These are phyloP conservation scores for Benthosema pterotum DNA, from an alignment of 2,797 vertebrate genomes.

Conservation along the genomic window DNA sequence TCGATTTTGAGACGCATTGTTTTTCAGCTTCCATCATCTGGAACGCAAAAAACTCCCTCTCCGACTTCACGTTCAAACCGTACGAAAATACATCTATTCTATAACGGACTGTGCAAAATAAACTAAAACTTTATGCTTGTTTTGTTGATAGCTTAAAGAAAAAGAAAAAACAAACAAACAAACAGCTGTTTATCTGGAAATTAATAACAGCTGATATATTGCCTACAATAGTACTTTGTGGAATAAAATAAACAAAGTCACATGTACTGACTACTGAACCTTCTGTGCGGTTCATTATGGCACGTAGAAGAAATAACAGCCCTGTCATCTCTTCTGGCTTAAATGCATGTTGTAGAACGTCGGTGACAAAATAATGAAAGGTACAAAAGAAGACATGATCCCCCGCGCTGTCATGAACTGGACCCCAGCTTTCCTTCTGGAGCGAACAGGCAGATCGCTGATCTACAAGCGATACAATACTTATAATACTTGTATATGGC, in stretches of 20 bases:
- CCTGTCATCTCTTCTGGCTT: constrained; percentile 32
- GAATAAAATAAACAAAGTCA: constrained; percentile 43
- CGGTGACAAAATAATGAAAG: too few species aligned
- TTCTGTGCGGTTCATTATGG: constrained; percentile 27
- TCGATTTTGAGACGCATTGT: constrained; percentile 60
- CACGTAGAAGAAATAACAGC: constrained; percentile 58
- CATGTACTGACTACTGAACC: constrained; percentile 16
- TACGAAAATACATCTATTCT: constrained; percentile 54
- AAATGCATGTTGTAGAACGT: not conserved
- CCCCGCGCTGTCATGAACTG: too few species aligned
- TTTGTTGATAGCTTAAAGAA: constrained; percentile 29
- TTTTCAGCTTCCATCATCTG: constrained; percentile 40
- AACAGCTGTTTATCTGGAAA: constrained; percentile 28
- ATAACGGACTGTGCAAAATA: constrained; percentile 55
- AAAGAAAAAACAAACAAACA: not conserved
- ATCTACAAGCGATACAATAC: too few species aligned
- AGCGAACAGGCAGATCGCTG: too few species aligned
- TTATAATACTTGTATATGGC: too few species aligned
- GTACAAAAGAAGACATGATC: too few species aligned
- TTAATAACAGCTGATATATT: constrained; percentile 18
- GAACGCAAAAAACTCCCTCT: constrained; percentile 31
- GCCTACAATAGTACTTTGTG: constrained; percentile 27
- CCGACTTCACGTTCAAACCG: constrained; percentile 13
- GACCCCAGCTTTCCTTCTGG: not conserved
- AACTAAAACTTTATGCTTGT: constrained; percentile 37